Evolutionary conservation across 2,113 vertebrate genomes (phyloP).

Genomic region (Elgaria multicarinata): DNA sequence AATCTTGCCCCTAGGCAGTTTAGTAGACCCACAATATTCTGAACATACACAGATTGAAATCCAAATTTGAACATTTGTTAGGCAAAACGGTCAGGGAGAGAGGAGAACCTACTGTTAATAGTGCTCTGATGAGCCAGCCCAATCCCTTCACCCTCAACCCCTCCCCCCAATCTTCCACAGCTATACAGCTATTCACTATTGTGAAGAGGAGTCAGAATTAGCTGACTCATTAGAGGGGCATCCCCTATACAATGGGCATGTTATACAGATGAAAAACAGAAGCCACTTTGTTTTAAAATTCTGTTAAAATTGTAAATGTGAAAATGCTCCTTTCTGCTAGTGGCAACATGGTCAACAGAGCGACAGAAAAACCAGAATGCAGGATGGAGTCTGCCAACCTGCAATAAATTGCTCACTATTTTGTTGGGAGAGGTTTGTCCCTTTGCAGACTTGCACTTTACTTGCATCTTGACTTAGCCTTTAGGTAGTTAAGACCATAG

Average conservation of each 20-base stretch:
- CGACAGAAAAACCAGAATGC: neutral
- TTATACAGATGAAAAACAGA: conserved; percentile 4
- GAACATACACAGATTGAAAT: neutral
- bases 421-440: neutral
- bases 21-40: neutral
- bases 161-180: neutral
- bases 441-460: neutral
- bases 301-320: neutral
- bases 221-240: neutral
- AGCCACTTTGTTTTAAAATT: neutral
- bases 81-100: neutral
- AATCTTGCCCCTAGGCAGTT: neutral
- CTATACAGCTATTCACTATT: neutral
- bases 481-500: too few species aligned
- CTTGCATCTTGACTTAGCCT: neutral
- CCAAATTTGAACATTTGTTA: neutral
- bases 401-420: neutral
- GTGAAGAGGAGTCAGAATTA: conserved; percentile 3
- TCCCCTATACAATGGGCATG: neutral
- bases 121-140: neutral
- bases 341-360: neutral
- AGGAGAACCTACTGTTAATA: neutral
- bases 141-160: neutral
- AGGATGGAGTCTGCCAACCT: neutral
- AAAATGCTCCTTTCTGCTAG: neutral